Evolutionary conservation across 1,140 invertebrate species (phyloP).

Genomic region (Tetramorium simillimum): DNA sequence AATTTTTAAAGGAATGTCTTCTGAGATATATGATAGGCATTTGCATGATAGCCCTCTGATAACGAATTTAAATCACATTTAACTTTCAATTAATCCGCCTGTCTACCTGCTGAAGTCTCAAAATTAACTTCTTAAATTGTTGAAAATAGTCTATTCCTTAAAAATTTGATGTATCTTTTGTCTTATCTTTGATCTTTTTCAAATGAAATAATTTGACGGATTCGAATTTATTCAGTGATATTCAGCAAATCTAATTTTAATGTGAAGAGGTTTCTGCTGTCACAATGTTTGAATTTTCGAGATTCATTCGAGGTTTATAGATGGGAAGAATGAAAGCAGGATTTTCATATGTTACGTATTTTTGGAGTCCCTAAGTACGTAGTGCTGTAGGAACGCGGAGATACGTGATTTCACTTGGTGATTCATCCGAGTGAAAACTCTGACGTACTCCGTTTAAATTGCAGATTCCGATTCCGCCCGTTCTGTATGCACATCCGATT

Average conservation of each 20-base stretch:
- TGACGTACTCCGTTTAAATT: slow-evolving; percentile 77
- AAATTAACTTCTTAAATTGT: background rate
- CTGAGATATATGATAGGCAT: slow-evolving; percentile 9
- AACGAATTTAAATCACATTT: slow-evolving; percentile 25
- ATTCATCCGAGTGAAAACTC: slow-evolving; percentile 78
- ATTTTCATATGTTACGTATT: slow-evolving; percentile 52
- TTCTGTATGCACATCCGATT: slow-evolving; percentile 65
- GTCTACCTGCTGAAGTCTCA: background rate
- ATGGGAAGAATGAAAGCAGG: background rate
- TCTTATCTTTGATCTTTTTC: background rate
- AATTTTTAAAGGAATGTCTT: slow-evolving; percentile 49
- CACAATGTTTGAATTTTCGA: slow-evolving; percentile 8
- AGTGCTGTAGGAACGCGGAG: slow-evolving; percentile 59
- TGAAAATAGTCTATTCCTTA: background rate
- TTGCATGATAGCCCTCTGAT: background rate
- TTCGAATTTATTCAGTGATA: background rate
- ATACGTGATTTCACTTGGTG: slow-evolving; percentile 70
- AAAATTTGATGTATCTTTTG: background rate
- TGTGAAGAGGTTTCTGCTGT: background rate
- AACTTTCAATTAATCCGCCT: slow-evolving; percentile 13
- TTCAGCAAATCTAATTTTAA: background rate
- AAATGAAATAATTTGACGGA: background rate
- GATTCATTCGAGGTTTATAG: slow-evolving; percentile 11
- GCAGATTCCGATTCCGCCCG: slow-evolving; percentile 75
- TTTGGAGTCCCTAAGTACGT: slow-evolving; percentile 39